Percentiles rank a stretch among this genome's conserved stretches.
These are phyloP conservation scores for Labeo calbasu DNA, from an alignment of 2,797 vertebrate genomes.

Conservation along the genomic window DNA sequence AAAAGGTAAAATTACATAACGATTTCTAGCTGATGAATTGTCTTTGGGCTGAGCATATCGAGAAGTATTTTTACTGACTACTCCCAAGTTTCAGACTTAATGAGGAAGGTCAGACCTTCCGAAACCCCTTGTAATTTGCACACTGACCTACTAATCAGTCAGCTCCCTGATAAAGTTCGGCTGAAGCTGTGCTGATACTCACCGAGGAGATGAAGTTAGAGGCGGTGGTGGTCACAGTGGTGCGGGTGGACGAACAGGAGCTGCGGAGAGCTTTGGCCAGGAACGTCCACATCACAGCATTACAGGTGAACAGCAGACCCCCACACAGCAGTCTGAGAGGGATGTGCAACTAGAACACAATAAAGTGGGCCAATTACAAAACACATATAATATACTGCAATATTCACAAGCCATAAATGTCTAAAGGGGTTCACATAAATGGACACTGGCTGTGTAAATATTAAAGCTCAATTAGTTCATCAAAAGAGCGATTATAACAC, in stretches of 20 bases:
- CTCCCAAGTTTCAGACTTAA: background rate
- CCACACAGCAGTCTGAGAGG: constrained; percentile 79
- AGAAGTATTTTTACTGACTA: background rate
- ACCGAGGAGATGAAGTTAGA: constrained; percentile 94
- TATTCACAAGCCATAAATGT: background rate
- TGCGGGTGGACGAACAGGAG: constrained; percentile 88
- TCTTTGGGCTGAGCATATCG: background rate
- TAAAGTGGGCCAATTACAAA: background rate
- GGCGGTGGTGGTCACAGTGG: constrained; percentile 89
- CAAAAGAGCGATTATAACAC: background rate
- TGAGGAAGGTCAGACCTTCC: background rate
- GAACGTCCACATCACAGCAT: constrained; percentile 93
- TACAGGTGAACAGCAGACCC: constrained; percentile 84
- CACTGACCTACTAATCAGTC: background rate
- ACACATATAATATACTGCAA: background rate
- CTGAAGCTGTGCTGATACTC: constrained; percentile 68
- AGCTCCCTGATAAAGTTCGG: background rate
- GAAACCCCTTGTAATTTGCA: background rate
- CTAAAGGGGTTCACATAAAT: background rate
- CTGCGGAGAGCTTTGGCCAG: constrained; percentile 91
- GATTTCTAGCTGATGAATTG: background rate
- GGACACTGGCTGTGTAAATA: background rate
- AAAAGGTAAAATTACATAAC: background rate
- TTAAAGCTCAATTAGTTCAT: background rate
- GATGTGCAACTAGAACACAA: constrained; percentile 77